Evolutionary conservation across 2,113 vertebrate genomes (phyloP).

Genomic region (Prietella phreatophila): DNA sequence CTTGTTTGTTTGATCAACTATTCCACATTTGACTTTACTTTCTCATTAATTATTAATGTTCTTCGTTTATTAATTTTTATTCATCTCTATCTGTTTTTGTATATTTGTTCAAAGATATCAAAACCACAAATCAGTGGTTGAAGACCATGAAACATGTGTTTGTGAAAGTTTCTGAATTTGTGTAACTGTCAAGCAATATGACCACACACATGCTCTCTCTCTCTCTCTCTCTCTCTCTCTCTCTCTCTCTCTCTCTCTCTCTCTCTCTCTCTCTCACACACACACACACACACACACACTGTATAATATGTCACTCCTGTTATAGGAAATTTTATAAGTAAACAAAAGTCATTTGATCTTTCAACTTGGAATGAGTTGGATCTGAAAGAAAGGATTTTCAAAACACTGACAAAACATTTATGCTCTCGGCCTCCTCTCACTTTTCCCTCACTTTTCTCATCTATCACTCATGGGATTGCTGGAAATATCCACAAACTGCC

Average conservation of each 20-base stretch:
- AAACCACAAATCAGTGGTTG: no score
- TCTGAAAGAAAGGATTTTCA: conserved; percentile 8
- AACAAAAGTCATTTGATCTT: conserved; percentile 47
- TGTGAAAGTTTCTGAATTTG: conserved; percentile 52
- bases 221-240: no score
- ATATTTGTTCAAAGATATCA: not conserved
- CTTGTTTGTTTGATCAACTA: not conserved
- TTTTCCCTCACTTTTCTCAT: conserved; percentile 44
- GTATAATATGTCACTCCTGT: conserved; percentile 55
- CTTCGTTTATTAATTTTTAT: not conserved
- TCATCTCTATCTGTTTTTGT: not conserved
- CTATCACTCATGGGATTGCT: conserved; percentile 56
- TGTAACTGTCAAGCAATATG: conserved; percentile 31
- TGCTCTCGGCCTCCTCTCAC: conserved; percentile 4
- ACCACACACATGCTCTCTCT: not conserved
- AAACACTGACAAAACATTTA: conserved; percentile 29
- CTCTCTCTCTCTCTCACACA: no score
- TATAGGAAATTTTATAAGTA: conserved; percentile 57
- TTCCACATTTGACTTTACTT: not conserved
- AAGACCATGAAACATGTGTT: not conserved
- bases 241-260: no score
- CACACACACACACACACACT: conserved; percentile 8
- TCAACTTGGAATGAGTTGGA: not conserved
- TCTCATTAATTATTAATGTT: not conserved
- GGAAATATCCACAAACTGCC: conserved; percentile 68